phyloP scores from a whole-genome alignment of 2,888 invertebrate species.

The Odontothrips loti region DNA sequence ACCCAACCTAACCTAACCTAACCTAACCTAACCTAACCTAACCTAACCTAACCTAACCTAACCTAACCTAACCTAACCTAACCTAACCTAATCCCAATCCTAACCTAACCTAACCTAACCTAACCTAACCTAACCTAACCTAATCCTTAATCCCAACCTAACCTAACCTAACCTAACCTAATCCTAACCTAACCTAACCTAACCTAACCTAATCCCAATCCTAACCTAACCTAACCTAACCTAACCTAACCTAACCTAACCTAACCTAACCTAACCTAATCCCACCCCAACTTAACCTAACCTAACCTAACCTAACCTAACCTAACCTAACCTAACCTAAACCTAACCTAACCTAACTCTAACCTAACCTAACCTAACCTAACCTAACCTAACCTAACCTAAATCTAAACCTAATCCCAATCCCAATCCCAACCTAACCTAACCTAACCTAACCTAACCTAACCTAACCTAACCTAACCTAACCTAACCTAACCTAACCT shows the following conservation, averaged over 20 bases:
- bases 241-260: too few relatives aligned
- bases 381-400: conserved; percentile 11
- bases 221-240: too few relatives aligned
- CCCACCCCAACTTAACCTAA: too few relatives aligned
- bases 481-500: neutral
- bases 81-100: too few relatives aligned
- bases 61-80: neutral
- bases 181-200: too few relatives aligned
- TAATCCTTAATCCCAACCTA: too few relatives aligned
- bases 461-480: conserved; percentile 2
- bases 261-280: too few relatives aligned
- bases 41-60: conserved; percentile 6
- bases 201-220: too few relatives aligned
- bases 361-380: conserved; percentile 4
- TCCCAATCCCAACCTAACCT: neutral
- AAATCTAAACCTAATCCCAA: neutral
- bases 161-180: too few relatives aligned
- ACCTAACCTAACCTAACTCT: conserved; percentile 11
- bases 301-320: too few relatives aligned
- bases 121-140: too few relatives aligned
- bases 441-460: conserved; percentile 6
- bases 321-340: neutral
- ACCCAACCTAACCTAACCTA: conserved; percentile 2
- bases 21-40: neutral
- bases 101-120: neutral